Base-by-base conservation (phyloP, 2,113 vertebrate species). In the Seriola aureovittata region DNA sequence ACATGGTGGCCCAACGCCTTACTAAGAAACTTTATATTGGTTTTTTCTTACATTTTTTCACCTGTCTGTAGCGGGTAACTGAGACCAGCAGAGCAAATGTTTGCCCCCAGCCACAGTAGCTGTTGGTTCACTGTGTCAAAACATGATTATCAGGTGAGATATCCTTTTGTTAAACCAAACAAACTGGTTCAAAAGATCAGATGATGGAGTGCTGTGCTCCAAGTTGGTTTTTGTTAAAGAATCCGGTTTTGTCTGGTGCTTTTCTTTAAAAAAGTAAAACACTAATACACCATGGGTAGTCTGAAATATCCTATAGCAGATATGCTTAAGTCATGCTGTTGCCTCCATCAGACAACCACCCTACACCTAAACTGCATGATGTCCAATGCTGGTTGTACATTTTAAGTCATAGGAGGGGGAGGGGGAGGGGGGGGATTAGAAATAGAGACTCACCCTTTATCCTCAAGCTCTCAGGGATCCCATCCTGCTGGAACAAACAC, bases 401-500 rank as follows among this genome's bases (percentile, higher is more conserved):
- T 21, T 10, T 14, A 79, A 64, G 23, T 70, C 25, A 42, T 2
- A 7, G 19, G 13, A 42, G 12, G 63, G 23, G 8, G 13, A 42
- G 12, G 63, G 23, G 8, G 5, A 3, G 58, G 32, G 23, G 5
- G 21, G 55, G 29, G 68, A 66, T 59, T 32, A 82, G 16, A 48
- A 23, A 44, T n/a, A 5, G 5, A 87, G 87, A 91, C 94, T 89
- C 88, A 96, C 95, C 95, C 76, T 94, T 95, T 73, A 92, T 92
- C 75, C 84, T 93, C 83, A 95, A 71, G 75, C 85, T 92, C 69
- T 93, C 94, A 0, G 94, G 87, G 81, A 93, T 91, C 77, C 91
- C 94, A 76, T 96, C 95, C 94, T 96, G 93, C 76, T 62, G 75
- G 57, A 84, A 64, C 14, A 81, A 77, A 46, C 65, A 59, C 5